Evolutionary conservation across 2,113 vertebrate genomes (phyloP).

Genomic region (Neoarius graeffei): DNA sequence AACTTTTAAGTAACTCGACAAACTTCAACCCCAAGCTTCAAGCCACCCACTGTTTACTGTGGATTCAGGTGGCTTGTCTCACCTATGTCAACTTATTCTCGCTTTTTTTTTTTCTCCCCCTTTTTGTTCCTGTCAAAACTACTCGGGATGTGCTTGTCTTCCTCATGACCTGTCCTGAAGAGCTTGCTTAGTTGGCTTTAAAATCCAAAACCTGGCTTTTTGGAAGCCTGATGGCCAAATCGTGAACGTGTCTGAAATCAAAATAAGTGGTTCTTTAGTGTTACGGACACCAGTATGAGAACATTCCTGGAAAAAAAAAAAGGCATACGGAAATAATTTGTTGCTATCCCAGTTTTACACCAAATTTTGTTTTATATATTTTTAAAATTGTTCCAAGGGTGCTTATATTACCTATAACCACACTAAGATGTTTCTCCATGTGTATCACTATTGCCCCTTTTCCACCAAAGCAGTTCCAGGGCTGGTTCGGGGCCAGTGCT

Average conservation of each 20-base stretch:
- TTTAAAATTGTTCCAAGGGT: background rate
- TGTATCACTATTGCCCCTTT: no score
- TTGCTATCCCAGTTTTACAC: background rate
- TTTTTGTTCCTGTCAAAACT: background rate
- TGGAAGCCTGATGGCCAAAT: background rate
- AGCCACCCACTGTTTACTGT: conserved; percentile 55
- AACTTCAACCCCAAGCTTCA: conserved; percentile 55
- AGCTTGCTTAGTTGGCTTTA: background rate
- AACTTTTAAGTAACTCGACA: conserved; percentile 66
- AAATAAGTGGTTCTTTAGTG: background rate
- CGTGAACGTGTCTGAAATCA: background rate
- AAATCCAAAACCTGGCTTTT: background rate
- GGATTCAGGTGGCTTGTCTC: background rate
- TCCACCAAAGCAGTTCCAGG: no score
- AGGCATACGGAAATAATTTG: background rate
- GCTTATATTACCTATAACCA: no score
- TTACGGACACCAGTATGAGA: background rate
- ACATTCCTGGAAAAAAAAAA: no score
- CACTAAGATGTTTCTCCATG: no score
- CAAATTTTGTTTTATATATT: background rate
- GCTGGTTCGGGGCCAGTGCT: no score
- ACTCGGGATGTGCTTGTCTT: background rate
- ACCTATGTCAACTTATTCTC: background rate
- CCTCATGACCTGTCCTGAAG: background rate
- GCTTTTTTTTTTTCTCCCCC: background rate